These are phyloP conservation scores for Tachycineta bicolor DNA, from an alignment of 2,113 vertebrate genomes.

Conservation along the genomic window DNA sequence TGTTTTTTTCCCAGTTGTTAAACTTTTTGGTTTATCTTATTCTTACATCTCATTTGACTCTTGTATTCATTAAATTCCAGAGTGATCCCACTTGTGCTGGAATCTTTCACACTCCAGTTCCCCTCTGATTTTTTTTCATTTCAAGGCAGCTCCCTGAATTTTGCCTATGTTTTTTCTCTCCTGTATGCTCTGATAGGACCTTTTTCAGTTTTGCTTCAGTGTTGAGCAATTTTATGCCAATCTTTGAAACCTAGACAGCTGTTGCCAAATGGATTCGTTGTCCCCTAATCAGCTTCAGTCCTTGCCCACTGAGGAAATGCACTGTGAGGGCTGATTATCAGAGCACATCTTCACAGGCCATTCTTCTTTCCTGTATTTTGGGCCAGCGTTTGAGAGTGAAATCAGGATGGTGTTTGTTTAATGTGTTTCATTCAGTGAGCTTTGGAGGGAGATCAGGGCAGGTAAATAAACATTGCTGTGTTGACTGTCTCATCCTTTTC, in stretches of 20 bases:
- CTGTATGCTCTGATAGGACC: accelerated
- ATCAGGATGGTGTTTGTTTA: conserved; percentile 7
- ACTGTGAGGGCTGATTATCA: conserved; percentile 13
- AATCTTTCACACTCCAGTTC: background rate
- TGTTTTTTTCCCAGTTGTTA: background rate
- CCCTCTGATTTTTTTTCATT: background rate
- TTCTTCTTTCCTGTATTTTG: background rate
- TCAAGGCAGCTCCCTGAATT: background rate
- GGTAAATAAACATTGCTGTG: background rate
- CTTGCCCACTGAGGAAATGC: background rate
- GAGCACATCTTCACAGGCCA: background rate
- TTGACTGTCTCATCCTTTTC: background rate
- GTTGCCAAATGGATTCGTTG: background rate
- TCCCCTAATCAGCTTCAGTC: background rate
- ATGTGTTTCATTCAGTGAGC: background rate
- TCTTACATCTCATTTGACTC: background rate
- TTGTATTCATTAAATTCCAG: background rate
- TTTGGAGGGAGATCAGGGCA: conserved; percentile 16
- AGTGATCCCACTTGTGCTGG: background rate
- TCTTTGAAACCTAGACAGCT: background rate
- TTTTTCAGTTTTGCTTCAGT: background rate
- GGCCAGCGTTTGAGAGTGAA: background rate
- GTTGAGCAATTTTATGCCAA: background rate
- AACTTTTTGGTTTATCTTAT: background rate
- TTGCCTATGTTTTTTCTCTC: background rate